Percentiles rank a stretch among this genome's conserved stretches.
Conservation (phyloP, 2,888 invertebrate species). For the Sphaeridia pumilis region DNA sequence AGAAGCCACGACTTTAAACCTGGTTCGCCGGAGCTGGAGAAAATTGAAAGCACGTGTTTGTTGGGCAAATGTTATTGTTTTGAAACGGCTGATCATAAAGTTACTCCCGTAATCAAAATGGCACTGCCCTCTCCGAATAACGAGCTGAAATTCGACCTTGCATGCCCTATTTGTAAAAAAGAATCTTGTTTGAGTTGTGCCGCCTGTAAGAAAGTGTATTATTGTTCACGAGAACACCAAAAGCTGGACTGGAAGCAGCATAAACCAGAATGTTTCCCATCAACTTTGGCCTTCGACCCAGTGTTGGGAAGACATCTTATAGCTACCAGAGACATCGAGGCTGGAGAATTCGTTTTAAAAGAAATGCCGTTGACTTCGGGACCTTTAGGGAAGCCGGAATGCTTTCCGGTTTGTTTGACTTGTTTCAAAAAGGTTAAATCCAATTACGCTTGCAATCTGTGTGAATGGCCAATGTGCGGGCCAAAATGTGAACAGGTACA, state of each 20-base stretch:
- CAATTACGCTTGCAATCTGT: constrained; percentile 26
- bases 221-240: constrained; percentile 25
- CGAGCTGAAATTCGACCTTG: no score
- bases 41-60: no score
- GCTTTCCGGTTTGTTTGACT: constrained; percentile 21
- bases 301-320: constrained; percentile 27
- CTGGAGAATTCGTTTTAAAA: constrained; percentile 30
- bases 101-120: no score
- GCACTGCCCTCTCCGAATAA: no score
- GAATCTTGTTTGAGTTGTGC: constrained; percentile 8
- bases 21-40: no score
- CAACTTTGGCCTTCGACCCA: constrained; percentile 13
- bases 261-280: constrained; percentile 27
- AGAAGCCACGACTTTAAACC: no score
- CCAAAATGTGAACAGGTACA: constrained; percentile 27
- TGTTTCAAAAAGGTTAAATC: constrained; percentile 21
- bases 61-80: no score
- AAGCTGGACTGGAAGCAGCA: constrained; percentile 28
- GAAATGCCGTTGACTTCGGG: constrained; percentile 27
- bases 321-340: constrained; percentile 23
- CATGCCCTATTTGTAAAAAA: constrained; percentile 10
- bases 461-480: constrained; percentile 31
- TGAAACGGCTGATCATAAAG: no score
- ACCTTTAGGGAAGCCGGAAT: constrained; percentile 16
- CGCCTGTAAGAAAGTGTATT: constrained; percentile 18